Base-by-base conservation (phyloP, 1,140 invertebrate species). In the Drosophila bifasciata region DNA sequence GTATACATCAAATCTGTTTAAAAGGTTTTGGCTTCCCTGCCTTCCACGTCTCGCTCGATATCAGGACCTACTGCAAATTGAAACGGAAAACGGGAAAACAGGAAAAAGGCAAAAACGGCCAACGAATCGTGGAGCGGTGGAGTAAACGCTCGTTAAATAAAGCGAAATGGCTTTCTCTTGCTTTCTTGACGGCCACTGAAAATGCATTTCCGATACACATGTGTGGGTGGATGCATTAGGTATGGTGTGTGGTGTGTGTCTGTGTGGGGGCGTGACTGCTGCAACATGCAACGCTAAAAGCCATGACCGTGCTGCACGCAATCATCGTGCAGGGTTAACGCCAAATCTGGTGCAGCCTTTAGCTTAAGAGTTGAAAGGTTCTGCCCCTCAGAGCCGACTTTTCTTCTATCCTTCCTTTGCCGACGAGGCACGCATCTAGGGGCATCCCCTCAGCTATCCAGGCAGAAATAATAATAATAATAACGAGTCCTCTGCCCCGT, bases 91-190 rank as follows among this genome's bases (percentile, higher is more conserved):
- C 46, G 56, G 55, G 72, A 79, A 51, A 62, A 46, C 46, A 52
- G 55, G 72, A 79, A 75, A 63, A 68, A 25, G 23, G 23, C 11
- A 4, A 61, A 61, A 75, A 79, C 51, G 71, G 66, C 46, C 56
- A 79, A 32, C 9, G 28, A 32, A 11, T 32, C 36, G 64, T 62
- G 50, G 75, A 62, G 51, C 57, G 45, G 48, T 45, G 46, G 56
- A 69, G 76, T 79, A 86, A 88, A 86, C 75, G 81, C 77, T 86
- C 83, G 83, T 85, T 86, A 86, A 85, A 72, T 86, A 76, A 77
- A 71, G 62, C 71, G 81, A 80, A 86, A 86, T 88, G 79, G 81
- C 83, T 88, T 86, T 86, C 81, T 81, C 81, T 75, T 85, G 81
- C 81, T 70, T 80, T 80, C 81, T 86, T 86, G 83, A 81, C 83